Evolutionary conservation across 23 tunicate species (phyloP), one percentile per base, ranked within the genome.

Genomic region (Botrylloides violaceus): DNA sequence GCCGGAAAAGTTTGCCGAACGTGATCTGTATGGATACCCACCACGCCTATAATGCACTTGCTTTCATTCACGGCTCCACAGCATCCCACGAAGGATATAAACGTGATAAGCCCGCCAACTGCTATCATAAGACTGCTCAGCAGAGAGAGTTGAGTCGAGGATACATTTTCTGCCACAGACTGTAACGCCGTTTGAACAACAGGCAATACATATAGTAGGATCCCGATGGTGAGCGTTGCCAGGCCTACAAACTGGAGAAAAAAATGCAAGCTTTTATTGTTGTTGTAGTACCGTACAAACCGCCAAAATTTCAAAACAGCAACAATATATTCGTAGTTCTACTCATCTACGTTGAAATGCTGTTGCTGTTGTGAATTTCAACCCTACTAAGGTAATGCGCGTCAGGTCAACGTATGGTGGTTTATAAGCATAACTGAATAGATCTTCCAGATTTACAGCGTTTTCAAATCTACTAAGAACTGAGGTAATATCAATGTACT

Each of bases 31-130:
- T 43, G 53, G 53, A 15, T 50, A 36, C 82, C 70, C 71, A 83
- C 90, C 65, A 83, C 19, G 18, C 61, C 56, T 1, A 83, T 66
- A 19, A 83, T 60, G 58, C 82, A 59, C 33, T 75, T 58, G 70
- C 90, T 83, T 32, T 83, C 90, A 4, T 63, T 75, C 31, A 77
- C 47, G 2, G 78, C 78, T 32, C 90, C 90, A 63, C 90, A 83
- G 71, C 90, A 83, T 43, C 90, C 90, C 23, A 83, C 82, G 38
- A 83, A 60, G n/a, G 82, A 71, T 3, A 83, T 47, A 26, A 83
- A 39, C 66, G 62, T 30, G 15, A 83, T 61, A 22, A 83, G 30
- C 1, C 81, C 90, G 6, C 90, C 90, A 1, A 83, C 32, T 2
- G 77, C 77, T 1, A 83, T 61, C 36, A 83, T 22, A 3, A 58